These are phyloP conservation scores for Spilosoma lubricipeda DNA, from an alignment of 2,888 invertebrate genomes.

Conservation along the genomic window DNA sequence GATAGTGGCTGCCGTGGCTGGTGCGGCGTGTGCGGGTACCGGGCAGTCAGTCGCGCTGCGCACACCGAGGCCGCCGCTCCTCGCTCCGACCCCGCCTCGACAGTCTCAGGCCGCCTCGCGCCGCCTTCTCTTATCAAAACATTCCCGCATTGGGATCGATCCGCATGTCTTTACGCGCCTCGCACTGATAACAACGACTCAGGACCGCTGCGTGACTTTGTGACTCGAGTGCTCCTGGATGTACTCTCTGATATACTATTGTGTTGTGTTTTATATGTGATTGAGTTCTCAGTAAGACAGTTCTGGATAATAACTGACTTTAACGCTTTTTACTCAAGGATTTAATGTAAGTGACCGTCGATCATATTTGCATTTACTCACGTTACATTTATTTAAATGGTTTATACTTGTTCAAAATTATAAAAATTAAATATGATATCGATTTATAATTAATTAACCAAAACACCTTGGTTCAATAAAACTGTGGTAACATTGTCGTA, in stretches of 20 bases:
- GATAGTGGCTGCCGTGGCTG: conserved; percentile 24
- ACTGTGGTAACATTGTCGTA: not conserved
- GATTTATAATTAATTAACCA: not conserved
- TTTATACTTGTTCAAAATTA: not conserved
- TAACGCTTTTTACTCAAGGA: conserved; percentile 44
- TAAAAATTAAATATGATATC: not conserved
- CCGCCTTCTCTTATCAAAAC: conserved; percentile 75
- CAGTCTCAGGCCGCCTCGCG: conserved; percentile 35
- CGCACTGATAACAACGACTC: conserved; percentile 67
- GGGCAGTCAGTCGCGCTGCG: conserved; percentile 75
- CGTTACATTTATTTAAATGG: not conserved
- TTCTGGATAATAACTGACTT: conserved; percentile 47
- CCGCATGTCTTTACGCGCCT: conserved; percentile 71
- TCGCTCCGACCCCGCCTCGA: conserved; percentile 34
- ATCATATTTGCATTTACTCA: not conserved
- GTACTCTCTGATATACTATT: conserved; percentile 45
- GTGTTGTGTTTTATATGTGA: conserved; percentile 72
- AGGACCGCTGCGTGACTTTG: conserved; percentile 70
- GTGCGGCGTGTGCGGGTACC: conserved; percentile 31
- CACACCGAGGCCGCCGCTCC: conserved; percentile 69
- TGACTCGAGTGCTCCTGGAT: conserved; percentile 68
- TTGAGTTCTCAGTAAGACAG: conserved; percentile 47
- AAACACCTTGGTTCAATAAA: not conserved
- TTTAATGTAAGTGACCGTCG: conserved; percentile 42
- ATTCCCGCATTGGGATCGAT: conserved; percentile 80